phyloP scores from a whole-genome alignment of 2,797 vertebrate genomes.

The Syncerus caffer region DNA sequence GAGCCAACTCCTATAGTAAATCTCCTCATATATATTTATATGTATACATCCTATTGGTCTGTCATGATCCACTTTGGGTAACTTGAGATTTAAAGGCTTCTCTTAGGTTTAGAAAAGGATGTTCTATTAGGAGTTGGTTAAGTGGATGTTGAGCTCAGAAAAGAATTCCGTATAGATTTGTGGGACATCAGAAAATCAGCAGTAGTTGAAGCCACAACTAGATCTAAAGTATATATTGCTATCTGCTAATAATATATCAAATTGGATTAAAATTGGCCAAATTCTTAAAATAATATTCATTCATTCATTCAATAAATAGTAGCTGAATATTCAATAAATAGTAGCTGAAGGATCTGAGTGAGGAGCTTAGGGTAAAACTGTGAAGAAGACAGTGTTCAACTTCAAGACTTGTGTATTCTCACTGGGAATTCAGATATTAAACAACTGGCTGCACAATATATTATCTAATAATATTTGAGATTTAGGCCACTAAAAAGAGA shows the following conservation, averaged over 20 bases:
- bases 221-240: neutral
- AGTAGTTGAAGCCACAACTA: neutral
- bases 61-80: neutral
- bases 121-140: neutral
- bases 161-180: neutral
- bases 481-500: neutral
- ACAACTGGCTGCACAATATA: neutral
- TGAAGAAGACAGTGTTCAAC: neutral
- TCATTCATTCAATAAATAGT: neutral
- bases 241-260: neutral
- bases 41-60: neutral
- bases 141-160: neutral
- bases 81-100: neutral
- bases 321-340: neutral
- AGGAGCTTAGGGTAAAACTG: neutral
- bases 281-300: neutral
- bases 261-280: neutral
- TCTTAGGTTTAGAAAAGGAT: neutral
- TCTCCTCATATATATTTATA: neutral
- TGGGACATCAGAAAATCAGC: neutral
- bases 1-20: neutral
- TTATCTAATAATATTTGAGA: neutral
- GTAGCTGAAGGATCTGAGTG: neutral
- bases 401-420: neutral
- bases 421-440: neutral